phyloP scores from a whole-genome alignment of 2,888 invertebrate species.

The Drosophila paramelanica region DNA sequence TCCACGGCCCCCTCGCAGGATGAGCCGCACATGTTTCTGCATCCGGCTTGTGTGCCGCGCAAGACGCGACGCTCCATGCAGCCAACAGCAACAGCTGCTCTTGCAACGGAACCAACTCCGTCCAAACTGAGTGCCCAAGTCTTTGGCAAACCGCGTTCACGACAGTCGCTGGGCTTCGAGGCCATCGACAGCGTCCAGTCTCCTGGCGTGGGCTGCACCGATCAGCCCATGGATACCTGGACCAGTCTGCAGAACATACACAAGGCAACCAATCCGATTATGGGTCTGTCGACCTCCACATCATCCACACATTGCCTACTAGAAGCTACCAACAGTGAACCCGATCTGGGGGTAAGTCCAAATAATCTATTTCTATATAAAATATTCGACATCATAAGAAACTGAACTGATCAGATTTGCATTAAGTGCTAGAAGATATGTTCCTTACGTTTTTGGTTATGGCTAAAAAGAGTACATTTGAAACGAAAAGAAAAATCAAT shows the following conservation, averaged over 20 bases:
- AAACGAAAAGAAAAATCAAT: too few relatives aligned
- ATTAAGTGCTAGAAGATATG: too few relatives aligned
- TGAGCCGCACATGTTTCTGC: constrained; percentile 71
- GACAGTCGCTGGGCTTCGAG: constrained; percentile 75
- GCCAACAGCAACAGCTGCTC: neutral
- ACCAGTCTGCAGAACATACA: constrained; percentile 89
- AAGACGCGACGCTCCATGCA: constrained; percentile 68
- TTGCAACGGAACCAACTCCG: constrained; percentile 32
- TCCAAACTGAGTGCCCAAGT: constrained; percentile 89
- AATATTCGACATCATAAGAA: neutral
- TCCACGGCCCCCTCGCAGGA: constrained; percentile 72
- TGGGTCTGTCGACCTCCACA: constrained; percentile 35
- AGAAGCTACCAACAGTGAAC: constrained; percentile 88
- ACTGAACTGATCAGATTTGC: too few relatives aligned
- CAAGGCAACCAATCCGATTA: constrained; percentile 52
- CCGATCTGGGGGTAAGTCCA: constrained; percentile 87
- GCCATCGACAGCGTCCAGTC: constrained; percentile 68
- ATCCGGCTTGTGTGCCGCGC: constrained; percentile 64
- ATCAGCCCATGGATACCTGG: constrained; percentile 85
- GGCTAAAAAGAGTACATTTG: too few relatives aligned
- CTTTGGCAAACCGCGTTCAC: constrained; percentile 83
- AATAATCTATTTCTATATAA: neutral
- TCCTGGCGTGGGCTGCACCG: constrained; percentile 18
- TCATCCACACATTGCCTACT: constrained; percentile 67
- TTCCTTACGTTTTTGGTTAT: too few relatives aligned